These are phyloP conservation scores for Torymus auratus DNA, from an alignment of 2,888 invertebrate species.

Conservation along the genomic window DNA sequence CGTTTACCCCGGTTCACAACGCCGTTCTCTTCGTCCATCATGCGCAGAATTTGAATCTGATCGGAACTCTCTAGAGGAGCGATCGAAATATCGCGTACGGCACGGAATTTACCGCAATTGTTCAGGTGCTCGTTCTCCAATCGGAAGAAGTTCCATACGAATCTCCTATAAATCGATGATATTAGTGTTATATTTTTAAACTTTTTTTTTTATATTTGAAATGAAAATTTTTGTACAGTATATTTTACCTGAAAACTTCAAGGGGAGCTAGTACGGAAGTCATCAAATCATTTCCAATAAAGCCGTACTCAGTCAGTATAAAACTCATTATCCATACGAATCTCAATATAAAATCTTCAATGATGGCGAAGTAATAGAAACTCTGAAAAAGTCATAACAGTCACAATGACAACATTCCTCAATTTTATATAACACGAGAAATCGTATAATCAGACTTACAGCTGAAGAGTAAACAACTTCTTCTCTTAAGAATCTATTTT, in stretches of 20 bases:
- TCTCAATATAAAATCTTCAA: constrained; percentile 94
- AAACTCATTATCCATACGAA: constrained; percentile 96
- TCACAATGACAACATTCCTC: constrained; percentile 5
- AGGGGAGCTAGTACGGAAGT: constrained; percentile 89
- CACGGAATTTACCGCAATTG: constrained; percentile 99
- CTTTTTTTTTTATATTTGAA: constrained; percentile 3
- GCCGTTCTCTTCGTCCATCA: constrained; percentile 97
- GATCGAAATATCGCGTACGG: constrained; percentile 97
- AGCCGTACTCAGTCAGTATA: constrained; percentile 87
- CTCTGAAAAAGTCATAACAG: constrained; percentile 79
- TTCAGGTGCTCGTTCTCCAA: constrained; percentile 99
- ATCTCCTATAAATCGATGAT: constrained; percentile 82
- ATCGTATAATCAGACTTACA: constrained; percentile 77
- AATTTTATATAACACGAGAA: not conserved
- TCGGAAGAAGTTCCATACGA: constrained; percentile 99
- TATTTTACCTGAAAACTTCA: constrained; percentile 89
- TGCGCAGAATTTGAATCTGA: constrained; percentile 90
- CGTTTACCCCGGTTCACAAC: constrained; percentile 85
- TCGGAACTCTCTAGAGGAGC: constrained; percentile 96
- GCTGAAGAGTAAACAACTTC: constrained; percentile 96
- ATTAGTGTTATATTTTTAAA: not conserved
- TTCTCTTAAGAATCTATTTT: constrained; percentile 93
- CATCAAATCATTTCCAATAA: constrained; percentile 88
- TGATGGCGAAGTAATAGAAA: constrained; percentile 97
- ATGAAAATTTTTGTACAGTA: not conserved